Conservation (phyloP, 2,888 invertebrate genomes). For the Thysanoteuthis rhombus region DNA sequence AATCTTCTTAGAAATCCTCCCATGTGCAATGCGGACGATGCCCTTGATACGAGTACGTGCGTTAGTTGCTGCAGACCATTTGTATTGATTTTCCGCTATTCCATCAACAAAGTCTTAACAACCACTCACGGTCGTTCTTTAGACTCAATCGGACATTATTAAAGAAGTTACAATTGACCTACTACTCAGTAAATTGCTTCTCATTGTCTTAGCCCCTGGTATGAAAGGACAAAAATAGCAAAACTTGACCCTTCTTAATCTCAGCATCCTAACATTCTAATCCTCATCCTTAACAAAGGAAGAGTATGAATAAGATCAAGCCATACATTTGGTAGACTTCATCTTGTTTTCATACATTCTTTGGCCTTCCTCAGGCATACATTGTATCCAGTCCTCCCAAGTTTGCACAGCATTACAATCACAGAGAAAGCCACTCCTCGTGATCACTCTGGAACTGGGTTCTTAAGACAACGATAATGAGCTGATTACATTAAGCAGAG, state of each 20-base stretch:
- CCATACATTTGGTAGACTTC: not conserved
- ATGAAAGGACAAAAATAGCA: not conserved
- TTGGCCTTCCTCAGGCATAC: not conserved
- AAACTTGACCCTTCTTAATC: not conserved
- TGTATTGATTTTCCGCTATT: not conserved
- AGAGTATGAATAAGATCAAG: not conserved
- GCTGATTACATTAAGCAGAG: no score
- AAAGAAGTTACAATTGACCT: no score
- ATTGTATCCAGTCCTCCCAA: no score
- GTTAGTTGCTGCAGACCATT: not conserved
- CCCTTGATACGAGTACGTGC: no score
- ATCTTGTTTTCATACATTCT: not conserved
- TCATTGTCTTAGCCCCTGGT: not conserved
- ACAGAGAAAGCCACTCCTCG: no score
- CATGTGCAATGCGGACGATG: not conserved
- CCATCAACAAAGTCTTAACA: not conserved
- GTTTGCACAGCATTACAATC: no score
- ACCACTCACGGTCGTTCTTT: not conserved
- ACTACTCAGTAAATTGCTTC: not conserved
- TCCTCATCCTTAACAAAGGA: not conserved
- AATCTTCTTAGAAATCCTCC: not conserved
- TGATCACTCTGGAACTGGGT: no score
- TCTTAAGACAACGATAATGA: no score
- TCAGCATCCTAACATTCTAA: not conserved
- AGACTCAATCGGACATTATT: not conserved